Percentiles rank a stretch among this genome's conserved stretches.
These are phyloP conservation scores for Drosophila emarginata DNA, from an alignment of 2,888 invertebrate species.

Conservation along the genomic window DNA sequence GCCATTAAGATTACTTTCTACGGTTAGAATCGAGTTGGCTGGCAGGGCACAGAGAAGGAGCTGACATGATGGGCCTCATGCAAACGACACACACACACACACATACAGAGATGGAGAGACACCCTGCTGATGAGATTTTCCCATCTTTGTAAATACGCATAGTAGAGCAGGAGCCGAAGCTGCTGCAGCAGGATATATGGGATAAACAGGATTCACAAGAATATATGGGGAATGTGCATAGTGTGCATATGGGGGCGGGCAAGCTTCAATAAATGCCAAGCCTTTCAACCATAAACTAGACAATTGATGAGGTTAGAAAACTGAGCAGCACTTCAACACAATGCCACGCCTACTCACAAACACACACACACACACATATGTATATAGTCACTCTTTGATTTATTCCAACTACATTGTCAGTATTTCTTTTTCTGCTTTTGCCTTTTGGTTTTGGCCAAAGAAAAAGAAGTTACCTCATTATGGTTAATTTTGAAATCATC, in stretches of 20 bases:
- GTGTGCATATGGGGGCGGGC: constrained; percentile 25
- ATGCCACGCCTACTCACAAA: constrained; percentile 25
- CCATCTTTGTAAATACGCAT: constrained; percentile 27
- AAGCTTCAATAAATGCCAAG: constrained; percentile 48
- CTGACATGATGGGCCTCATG: constrained; percentile 33
- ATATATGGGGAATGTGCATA: constrained; percentile 7
- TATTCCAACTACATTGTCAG: constrained; percentile 45
- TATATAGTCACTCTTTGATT: constrained; percentile 36
- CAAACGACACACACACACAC: constrained; percentile 27
- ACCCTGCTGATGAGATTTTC: constrained; percentile 31
- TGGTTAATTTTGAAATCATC: neutral
- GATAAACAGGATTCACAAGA: neutral
- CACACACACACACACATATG: constrained; percentile 4
- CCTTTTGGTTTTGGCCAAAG: constrained; percentile 7
- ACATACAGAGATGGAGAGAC: neutral
- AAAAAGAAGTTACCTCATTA: neutral
- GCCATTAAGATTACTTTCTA: constrained; percentile 79
- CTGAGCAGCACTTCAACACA: constrained; percentile 52
- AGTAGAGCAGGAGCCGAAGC: neutral
- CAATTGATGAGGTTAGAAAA: constrained; percentile 73
- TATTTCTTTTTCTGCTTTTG: constrained; percentile 34
- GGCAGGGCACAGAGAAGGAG: constrained; percentile 5
- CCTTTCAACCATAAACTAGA: constrained; percentile 50
- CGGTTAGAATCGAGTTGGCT: constrained; percentile 57
- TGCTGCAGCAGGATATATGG: neutral